Conservation (phyloP, 2,113 vertebrate genomes). For the Archilochus colubris region DNA sequence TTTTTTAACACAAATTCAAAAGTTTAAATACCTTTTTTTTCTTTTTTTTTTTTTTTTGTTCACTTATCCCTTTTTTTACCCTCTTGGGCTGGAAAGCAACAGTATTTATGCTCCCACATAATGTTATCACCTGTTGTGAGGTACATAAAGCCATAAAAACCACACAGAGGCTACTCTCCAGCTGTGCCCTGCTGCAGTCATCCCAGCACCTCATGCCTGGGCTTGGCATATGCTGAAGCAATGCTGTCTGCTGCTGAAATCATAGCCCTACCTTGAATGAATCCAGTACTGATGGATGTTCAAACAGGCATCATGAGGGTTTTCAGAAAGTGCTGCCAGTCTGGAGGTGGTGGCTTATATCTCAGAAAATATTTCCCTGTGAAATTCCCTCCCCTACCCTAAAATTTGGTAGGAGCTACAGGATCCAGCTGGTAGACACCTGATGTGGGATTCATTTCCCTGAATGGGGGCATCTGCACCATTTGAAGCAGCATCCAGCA, state of each 20-base stretch:
- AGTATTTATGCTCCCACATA: background rate
- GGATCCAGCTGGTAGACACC: background rate
- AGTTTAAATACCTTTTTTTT: background rate
- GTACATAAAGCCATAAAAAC: background rate
- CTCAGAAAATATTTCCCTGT: background rate
- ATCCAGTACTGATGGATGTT: background rate
- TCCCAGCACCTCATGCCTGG: rapidly evolving
- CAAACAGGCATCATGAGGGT: background rate
- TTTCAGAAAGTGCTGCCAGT: background rate
- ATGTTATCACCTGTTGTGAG: background rate
- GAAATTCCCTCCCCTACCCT: background rate
- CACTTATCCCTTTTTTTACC: background rate
- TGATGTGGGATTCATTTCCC: background rate
- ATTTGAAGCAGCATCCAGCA: background rate
- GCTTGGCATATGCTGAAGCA: background rate
- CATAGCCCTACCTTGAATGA: background rate
- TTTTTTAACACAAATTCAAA: background rate
- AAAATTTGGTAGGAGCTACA: background rate
- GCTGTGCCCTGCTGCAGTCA: background rate
- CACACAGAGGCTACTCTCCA: background rate
- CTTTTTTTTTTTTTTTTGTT: background rate
- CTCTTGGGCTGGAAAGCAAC: background rate
- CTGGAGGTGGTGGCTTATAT: background rate
- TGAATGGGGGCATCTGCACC: background rate
- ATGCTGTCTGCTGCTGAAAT: background rate